Conservation (phyloP, 2,888 invertebrate genomes). For the Drosophila helvetica region DNA sequence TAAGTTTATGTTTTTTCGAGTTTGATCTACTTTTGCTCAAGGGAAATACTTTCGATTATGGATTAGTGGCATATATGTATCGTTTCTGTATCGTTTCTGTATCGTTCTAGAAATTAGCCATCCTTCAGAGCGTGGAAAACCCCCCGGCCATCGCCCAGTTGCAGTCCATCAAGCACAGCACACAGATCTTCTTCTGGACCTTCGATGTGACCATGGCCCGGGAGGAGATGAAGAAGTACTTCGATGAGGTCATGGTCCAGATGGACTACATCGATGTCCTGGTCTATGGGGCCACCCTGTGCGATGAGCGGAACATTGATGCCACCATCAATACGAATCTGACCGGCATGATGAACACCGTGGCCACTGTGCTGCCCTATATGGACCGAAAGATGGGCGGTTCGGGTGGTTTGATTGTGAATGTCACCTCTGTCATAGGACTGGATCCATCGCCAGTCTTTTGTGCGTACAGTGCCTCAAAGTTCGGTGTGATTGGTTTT, state of each 20-base stretch:
- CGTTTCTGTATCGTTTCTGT: too few relatives aligned
- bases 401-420: conserved; percentile 83
- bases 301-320: conserved; percentile 69
- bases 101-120: conserved; percentile 72
- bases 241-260: conserved; percentile 75
- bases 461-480: conserved; percentile 82
- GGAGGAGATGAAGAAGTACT: conserved; percentile 74
- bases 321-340: conserved; percentile 70
- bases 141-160: conserved; percentile 63
- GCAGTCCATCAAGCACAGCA: conserved; percentile 59
- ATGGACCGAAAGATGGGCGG: conserved; percentile 83
- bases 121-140: conserved; percentile 69
- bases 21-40: background rate
- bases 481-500: conserved; percentile 83
- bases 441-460: conserved; percentile 71
- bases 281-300: conserved; percentile 72
- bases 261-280: conserved; percentile 78
- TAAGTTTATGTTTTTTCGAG: conserved; percentile 27
- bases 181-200: conserved; percentile 72
- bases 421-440: conserved; percentile 81
- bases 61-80: background rate
- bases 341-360: conserved; percentile 76
- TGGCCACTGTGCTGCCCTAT: conserved; percentile 80
- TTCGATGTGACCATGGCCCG: conserved; percentile 73
- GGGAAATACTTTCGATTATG: conserved; percentile 15